A percentile compares a stretch with the other conserved stretches of the same genome.
phyloP scores from a whole-genome alignment of 1,140 invertebrate species.

The Achatina immaculata region DNA sequence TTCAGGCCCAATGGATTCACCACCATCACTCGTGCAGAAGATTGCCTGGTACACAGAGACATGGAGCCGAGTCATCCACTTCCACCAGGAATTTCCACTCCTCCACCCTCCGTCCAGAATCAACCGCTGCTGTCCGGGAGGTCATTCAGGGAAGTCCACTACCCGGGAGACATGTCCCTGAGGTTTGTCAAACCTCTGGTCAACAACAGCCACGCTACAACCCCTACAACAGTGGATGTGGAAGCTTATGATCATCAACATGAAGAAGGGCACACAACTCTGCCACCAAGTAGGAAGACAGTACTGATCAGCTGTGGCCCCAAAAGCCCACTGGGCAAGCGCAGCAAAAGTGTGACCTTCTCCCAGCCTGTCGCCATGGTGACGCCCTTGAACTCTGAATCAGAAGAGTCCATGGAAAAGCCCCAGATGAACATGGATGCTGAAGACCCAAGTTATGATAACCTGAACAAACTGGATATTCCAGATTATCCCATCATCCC shows the following conservation, averaged over 20 bases:
- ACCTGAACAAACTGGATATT: slow-evolving; percentile 42
- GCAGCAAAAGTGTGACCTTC: slow-evolving; percentile 63
- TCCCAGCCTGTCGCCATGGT: slow-evolving; percentile 64
- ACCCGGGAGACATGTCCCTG: slow-evolving; percentile 40
- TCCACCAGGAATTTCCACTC: slow-evolving; percentile 10
- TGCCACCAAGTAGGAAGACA: slow-evolving; percentile 38
- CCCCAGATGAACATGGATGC: not conserved
- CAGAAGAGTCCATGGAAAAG: slow-evolving; percentile 55
- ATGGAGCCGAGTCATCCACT: slow-evolving; percentile 9
- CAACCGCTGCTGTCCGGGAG: slow-evolving; percentile 36
- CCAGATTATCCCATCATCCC: slow-evolving; percentile 18
- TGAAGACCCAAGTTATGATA: slow-evolving; percentile 42
- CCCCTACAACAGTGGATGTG: not conserved
- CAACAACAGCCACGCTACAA: not conserved
- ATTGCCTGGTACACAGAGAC: slow-evolving; percentile 1
- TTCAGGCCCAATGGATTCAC: slow-evolving; percentile 34
- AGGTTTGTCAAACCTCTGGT: slow-evolving; percentile 31
- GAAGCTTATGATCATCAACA: slow-evolving; percentile 20
- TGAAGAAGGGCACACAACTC: slow-evolving; percentile 48
- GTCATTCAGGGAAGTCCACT: slow-evolving; percentile 37
- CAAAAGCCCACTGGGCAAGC: slow-evolving; percentile 45
- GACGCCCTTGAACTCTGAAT: slow-evolving; percentile 61
- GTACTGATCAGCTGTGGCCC: slow-evolving; percentile 42
- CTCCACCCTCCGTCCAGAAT: slow-evolving; percentile 35
- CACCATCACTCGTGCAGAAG: slow-evolving; percentile 25